These are phyloP conservation scores for Drosophila cognata DNA, from an alignment of 2,888 invertebrate species.

Conservation along the genomic window DNA sequence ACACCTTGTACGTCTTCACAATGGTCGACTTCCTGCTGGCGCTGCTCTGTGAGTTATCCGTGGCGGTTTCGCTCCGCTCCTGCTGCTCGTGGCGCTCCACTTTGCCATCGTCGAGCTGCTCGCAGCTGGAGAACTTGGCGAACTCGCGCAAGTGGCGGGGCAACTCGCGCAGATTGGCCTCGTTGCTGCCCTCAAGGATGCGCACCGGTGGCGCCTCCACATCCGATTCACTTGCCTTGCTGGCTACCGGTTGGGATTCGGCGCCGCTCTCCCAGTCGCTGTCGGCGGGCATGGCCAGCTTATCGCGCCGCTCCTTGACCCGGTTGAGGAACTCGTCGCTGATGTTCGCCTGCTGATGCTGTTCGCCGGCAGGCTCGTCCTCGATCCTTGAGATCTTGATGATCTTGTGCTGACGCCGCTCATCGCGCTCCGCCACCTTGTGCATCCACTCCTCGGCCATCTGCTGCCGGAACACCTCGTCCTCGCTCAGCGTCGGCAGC, in stretches of 20 bases:
- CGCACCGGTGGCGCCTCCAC: conserved; percentile 86
- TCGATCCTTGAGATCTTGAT: conserved; percentile 90
- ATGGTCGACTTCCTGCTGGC: conserved; percentile 80
- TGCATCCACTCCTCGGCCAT: conserved; percentile 94
- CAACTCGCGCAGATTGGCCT: conserved; percentile 88
- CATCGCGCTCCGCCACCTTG: conserved; percentile 91
- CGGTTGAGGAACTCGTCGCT: conserved; percentile 92
- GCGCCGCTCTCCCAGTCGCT: conserved; percentile 88
- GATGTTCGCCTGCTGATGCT: conserved; percentile 84
- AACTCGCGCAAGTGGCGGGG: conserved; percentile 93
- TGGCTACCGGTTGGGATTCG: conserved; percentile 85
- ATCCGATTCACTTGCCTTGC: conserved; percentile 69
- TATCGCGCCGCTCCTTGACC: conserved; percentile 90
- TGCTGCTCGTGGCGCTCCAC: conserved; percentile 75
- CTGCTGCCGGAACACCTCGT: conserved; percentile 90
- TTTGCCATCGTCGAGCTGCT: conserved; percentile 73
- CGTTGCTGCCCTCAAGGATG: conserved; percentile 88
- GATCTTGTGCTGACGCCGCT: conserved; percentile 91
- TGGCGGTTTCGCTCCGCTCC: conserved; percentile 76
- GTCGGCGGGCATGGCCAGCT: conserved; percentile 89
- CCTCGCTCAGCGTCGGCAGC: conserved; percentile 88
- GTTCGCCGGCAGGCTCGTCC: conserved; percentile 57
- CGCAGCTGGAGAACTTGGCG: conserved; percentile 86
- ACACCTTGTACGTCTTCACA: conserved; percentile 82
- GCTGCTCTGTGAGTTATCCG: conserved; percentile 78